These are phyloP conservation scores for Notiomystis cincta DNA, from an alignment of 2,113 vertebrate species.

Conservation along the genomic window DNA sequence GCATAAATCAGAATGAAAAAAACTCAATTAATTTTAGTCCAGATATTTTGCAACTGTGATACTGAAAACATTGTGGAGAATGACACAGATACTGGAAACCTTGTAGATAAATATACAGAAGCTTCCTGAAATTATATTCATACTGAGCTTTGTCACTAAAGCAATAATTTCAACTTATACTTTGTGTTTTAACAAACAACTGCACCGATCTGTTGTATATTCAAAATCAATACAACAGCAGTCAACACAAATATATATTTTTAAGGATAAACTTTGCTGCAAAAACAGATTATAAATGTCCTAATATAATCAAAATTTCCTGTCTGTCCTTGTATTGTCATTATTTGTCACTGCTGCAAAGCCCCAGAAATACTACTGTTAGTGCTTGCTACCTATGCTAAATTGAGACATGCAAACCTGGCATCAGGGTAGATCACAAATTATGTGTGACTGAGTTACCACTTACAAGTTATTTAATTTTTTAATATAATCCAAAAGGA, in stretches of 20 bases:
- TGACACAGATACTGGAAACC: not conserved
- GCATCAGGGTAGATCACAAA: not conserved
- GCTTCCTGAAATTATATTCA: not conserved
- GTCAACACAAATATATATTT: not conserved
- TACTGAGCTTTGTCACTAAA: not conserved
- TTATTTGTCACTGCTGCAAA: not conserved
- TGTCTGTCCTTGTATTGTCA: not conserved
- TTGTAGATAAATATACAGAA: not conserved
- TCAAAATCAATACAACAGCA: not conserved
- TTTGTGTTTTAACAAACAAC: not conserved
- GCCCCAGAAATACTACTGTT: not conserved
- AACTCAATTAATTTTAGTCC: not conserved
- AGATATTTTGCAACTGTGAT: not conserved
- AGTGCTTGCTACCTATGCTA: not conserved
- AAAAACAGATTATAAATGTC: not conserved
- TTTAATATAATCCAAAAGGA: not conserved
- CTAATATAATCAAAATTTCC: not conserved
- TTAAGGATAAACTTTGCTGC: not conserved
- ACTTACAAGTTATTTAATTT: not conserved
- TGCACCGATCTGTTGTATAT: not conserved
- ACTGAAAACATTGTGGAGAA: not conserved
- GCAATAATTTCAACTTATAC: not conserved
- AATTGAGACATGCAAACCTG: not conserved
- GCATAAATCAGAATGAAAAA: not conserved
- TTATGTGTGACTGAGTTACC: fast-evolving